Percentiles rank a stretch among this genome's conserved stretches.
phyloP scores from a whole-genome alignment of 2,797 vertebrate species.

The Rachycentron canadum region DNA sequence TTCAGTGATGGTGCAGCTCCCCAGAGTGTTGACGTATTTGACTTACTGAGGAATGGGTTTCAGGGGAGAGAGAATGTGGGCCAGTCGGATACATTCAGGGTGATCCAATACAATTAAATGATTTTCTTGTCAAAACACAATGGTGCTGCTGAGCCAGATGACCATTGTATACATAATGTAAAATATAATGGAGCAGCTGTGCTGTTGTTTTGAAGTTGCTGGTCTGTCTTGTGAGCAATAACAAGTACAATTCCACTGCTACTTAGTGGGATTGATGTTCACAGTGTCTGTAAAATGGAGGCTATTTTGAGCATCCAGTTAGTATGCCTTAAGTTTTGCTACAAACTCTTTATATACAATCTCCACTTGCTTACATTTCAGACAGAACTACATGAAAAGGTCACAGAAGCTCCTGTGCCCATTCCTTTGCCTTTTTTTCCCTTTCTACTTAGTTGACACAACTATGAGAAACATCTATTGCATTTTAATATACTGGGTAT shows the following conservation, averaged over 20 bases:
- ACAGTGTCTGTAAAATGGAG: not conserved
- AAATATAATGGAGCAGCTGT: constrained; percentile 3
- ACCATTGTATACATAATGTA: not conserved
- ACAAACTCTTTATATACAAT: constrained; percentile 46
- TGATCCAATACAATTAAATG: constrained; percentile 63
- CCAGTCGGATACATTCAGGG: constrained; percentile 43
- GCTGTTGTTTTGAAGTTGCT: not conserved
- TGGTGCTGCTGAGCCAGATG: constrained; percentile 27
- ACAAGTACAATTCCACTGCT: not conserved
- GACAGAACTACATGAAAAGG: constrained; percentile 39
- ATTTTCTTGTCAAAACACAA: constrained; percentile 64
- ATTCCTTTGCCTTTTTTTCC: constrained; percentile 4
- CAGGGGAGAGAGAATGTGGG: constrained; percentile 49
- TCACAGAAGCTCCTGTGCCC: constrained; percentile 25
- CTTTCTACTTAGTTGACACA: not conserved
- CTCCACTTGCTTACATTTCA: constrained; percentile 11
- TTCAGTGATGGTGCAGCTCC: constrained; percentile 55
- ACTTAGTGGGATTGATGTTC: constrained; percentile 1
- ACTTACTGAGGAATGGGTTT: constrained; percentile 57
- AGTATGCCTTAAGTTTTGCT: constrained; percentile 10
- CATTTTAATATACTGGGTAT: not conserved
- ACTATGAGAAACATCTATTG: not conserved
- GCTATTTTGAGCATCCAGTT: constrained; percentile 29
- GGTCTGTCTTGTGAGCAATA: not conserved
- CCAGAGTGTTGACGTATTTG: constrained; percentile 60